Conservation (phyloP, 2,888 invertebrate genomes). For the Oxycera nigricornis region DNA sequence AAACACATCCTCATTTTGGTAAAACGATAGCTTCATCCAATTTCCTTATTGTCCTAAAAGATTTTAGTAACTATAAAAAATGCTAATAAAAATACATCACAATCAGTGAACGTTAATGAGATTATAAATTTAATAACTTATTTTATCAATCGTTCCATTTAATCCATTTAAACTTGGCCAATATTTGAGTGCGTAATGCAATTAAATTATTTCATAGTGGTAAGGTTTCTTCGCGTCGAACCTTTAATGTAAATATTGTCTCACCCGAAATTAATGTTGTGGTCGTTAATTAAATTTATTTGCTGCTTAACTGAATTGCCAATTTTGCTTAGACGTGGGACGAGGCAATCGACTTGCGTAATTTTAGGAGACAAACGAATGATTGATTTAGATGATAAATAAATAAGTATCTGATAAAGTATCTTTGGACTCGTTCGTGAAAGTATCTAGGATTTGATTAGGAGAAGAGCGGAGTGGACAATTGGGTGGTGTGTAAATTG, state of each 20-base stretch:
- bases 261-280: not conserved
- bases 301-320: not conserved
- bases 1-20: no score
- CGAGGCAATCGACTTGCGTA: not conserved
- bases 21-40: no score
- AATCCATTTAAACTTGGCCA: no score
- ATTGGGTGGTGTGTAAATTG: no score
- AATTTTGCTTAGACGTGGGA: not conserved
- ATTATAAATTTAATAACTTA: not conserved
- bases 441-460: no score
- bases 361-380: not conserved
- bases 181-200: no score
- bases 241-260: no score
- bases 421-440: no score
- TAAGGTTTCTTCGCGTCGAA: no score
- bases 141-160: not conserved
- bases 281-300: constrained; percentile 2
- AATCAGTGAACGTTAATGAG: not conserved
- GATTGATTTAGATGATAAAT: not conserved
- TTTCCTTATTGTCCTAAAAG: not conserved
- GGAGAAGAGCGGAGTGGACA: no score
- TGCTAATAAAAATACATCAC: not conserved
- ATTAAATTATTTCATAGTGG: no score
- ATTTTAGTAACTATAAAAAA: not conserved
- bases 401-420: no score